Percentiles rank a stretch among this genome's conserved stretches.
Evolutionary conservation across 2,888 invertebrate species (phyloP).

Genomic region (Dolichopus griseipennis): DNA sequence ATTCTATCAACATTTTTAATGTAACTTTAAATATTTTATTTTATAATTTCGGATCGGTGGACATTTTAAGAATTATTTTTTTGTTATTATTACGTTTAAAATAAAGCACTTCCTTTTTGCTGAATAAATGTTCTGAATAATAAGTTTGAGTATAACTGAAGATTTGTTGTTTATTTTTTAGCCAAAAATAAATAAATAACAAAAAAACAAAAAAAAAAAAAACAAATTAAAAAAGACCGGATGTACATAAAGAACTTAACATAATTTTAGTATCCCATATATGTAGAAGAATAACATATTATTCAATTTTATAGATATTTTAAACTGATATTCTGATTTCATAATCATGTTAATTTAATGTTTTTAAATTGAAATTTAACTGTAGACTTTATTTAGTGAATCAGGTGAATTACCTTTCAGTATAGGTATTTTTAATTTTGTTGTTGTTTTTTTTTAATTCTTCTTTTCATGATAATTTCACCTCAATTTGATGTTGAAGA

Average conservation of each 20-base stretch:
- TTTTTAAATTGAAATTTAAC: not conserved
- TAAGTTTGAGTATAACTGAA: not conserved
- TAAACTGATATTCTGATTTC: constrained; percentile 6
- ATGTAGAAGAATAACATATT: not conserved
- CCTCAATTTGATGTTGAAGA: too few species aligned
- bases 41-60: not conserved
- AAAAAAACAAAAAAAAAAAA: not conserved
- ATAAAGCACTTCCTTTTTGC: constrained; percentile 6
- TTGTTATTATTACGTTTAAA: constrained; percentile 6
- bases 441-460: not conserved
- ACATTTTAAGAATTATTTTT: not conserved
- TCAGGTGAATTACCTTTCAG: not conserved
- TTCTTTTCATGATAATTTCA: not conserved
- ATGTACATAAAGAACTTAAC: not conserved
- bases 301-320: not conserved
- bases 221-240: not conserved
- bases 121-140: not conserved
- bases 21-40: not conserved
- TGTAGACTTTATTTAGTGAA: not conserved
- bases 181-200: not conserved
- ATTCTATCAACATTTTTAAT: not conserved
- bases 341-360: not conserved
- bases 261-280: not conserved
- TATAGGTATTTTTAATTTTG: not conserved
- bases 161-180: not conserved